Base-by-base conservation (phyloP, 2,797 vertebrate genomes). In the Gephyroberyx darwinii region DNA sequence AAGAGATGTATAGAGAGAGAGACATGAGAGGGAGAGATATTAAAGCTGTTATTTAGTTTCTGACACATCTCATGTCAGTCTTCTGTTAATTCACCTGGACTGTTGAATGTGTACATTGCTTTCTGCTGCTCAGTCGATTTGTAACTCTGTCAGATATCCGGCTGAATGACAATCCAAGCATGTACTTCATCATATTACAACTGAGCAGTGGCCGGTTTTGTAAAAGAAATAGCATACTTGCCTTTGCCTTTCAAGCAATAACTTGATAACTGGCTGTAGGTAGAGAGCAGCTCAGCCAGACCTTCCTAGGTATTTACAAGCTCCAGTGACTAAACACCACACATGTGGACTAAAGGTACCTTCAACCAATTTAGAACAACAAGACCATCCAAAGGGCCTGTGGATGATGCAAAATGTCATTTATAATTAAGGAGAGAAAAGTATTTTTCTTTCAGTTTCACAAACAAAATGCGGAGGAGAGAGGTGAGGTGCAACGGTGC, bases 1-100 rank as follows among this genome's bases (percentile, higher is more conserved):
- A 62, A 54, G 22, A 75, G 59, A 20, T 58, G 37, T 20, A 52
- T 0, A 19, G 19, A 65, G 41, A 74, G 10, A 5, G 54, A 64
- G 30, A 61, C 41, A 30, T 41, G 65, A 55, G 37, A 16, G 17
- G 13, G 43, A 39, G 31, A 64, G 64, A 67, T 30, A 45, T 3
- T 50, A 5, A 70, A 47, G 3, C 8, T 56, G 10, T 57, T 37
- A 20, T 37, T 13, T 4, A 39, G 33, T 19, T 58, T 51, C 26
- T 51, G 5, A 33, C 31, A 48, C 9, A 16, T 43, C 45, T 39
- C 10, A 51, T 63, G 8, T 54, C 52, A 17, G 20, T 16, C 6
- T n/a, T 5, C 14, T 52, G 31, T 43, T 60, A 17, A 8, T 53
- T 13, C 20, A 12, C 22, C 20, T 26, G 19, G 17, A 50, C 17